phyloP scores from a whole-genome alignment of 1,140 invertebrate species.

The Rhagoletis zephyria region DNA sequence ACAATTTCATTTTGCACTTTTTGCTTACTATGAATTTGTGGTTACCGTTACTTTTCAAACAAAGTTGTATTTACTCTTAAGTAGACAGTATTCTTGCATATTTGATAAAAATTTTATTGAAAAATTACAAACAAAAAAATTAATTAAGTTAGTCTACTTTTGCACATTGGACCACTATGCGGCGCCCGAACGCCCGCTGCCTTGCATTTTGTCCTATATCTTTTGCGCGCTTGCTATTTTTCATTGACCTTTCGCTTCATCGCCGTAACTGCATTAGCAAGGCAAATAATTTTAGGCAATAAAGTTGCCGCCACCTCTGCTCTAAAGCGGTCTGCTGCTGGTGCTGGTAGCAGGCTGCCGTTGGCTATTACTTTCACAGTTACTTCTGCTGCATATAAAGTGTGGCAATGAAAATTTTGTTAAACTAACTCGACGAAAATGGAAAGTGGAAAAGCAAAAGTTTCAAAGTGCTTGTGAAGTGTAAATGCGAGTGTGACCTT shows the following conservation, averaged over 20 bases:
- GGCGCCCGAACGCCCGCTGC: too few relatives aligned
- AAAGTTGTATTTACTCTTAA: too few relatives aligned
- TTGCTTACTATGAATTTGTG: too few relatives aligned
- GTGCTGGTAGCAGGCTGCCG: too few relatives aligned
- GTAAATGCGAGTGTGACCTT: conserved; percentile 11
- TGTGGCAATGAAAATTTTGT: conserved; percentile 33
- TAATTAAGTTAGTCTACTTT: too few relatives aligned
- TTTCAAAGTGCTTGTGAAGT: conserved; percentile 25
- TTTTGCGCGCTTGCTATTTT: background rate
- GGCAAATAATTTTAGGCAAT: conserved; percentile 50
- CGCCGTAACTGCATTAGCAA: conserved; percentile 44
- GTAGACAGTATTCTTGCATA: too few relatives aligned
- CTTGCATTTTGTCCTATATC: background rate
- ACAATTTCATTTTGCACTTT: too few relatives aligned
- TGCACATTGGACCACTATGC: too few relatives aligned
- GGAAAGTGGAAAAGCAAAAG: conserved; percentile 43
- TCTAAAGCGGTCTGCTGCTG: background rate
- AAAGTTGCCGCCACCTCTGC: background rate
- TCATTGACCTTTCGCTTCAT: conserved; percentile 45
- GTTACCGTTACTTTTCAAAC: too few relatives aligned
- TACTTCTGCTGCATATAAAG: background rate
- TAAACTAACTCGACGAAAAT: conserved; percentile 32
- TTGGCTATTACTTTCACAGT: too few relatives aligned
- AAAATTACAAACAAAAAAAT: too few relatives aligned
- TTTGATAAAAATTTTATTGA: too few relatives aligned